Base-by-base conservation (phyloP, 2,888 invertebrate species). In the Tetragonisca angustula region DNA sequence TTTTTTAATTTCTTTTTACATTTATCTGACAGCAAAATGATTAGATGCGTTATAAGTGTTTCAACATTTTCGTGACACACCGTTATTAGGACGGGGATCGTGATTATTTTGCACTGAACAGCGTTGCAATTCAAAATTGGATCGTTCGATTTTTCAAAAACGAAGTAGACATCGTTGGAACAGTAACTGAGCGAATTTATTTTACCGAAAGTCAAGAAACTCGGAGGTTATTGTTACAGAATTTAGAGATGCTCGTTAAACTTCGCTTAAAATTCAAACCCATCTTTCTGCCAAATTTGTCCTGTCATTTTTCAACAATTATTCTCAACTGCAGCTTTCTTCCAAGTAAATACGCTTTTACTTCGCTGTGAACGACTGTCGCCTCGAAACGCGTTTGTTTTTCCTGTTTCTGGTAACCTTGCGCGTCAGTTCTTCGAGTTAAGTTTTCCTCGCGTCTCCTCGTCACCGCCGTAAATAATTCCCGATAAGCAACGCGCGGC, bases 401-500 rank as follows among this genome's bases (percentile, higher is more conserved):
- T 21, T 27, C 21, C 24, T 6, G 9, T 65, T 74, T 24, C 32
- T 15, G 24, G 24, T 4, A 21, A 13, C 6, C 49, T 43, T 52
- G 13, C 54, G 56, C 54, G 56, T 54, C 2, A 17, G 24, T 64
- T 27, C 43, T 43, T 9, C 9, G 9, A 43, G 43, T 69, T 70
- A 50, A 70, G 56, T 24, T 24, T 70, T 70, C n/a, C 79, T 67
- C 81, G 50, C 52, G 68, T 75, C 36, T 36, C n/a, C 65, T 71
- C 24, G 70, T 52, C 74, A 65, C 71, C 73, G 56, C 21, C 61
- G 61, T 76, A 67, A 85, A 81, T 83, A 87, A 88, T 78, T 50
- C 64, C 43, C 56, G 79, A 88, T 85, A 87, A 88, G 84, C 86
- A 59, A 82, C 67, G 68, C 87, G 65, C 87, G 65, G 54, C 79